Base-by-base conservation (phyloP, 2,797 vertebrate genomes). In the Epinephelus malabaricus region DNA sequence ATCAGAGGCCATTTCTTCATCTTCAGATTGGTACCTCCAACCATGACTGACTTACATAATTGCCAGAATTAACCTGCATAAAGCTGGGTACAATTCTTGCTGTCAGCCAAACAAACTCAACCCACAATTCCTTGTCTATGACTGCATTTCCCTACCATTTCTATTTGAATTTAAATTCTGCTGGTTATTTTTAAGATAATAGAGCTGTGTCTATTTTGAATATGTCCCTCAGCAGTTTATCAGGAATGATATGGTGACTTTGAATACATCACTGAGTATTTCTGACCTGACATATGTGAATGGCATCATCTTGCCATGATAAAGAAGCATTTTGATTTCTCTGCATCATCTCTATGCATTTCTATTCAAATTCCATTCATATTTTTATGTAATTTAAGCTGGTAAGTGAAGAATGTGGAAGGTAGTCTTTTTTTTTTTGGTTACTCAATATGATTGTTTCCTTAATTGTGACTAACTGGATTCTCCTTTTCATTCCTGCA, bases 401-500 rank as follows among this genome's bases (percentile, higher is more conserved):
- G 70, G 55, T 53, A 64, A 46, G 55, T 73, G 62, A 85, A 76
- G 75, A 73, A 65, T 74, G 34, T 74, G 38, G 81, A 64, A 49
- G 56, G n/a, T 78, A 27, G 62, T 66, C 2, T 64, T 58, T 76
- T n/a, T 40, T n/a, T 11, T 5, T 64, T 61, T 76, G 47, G 50
- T 23, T 12, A 5, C 2, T 19, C 38, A 51, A 51, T 74, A 49
- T 67, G 21, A 59, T 72, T 68, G 27, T 77, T 78, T 76, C 46
- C 21, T 61, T 68, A 79, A 82, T 53, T 88, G 85, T 90, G 73
- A 83, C 66, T 64, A 69, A 68, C 55, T 73, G 30, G 50, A 73
- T 81, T 88, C 60, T 76, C 14, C 45, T 83, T 78, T 71, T 69
- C 62, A 64, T 79, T 82, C 63, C 77, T 79, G 81, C 81, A 78